Base-by-base conservation (phyloP, 2,888 invertebrate genomes). In the Ypsolopha scabrella region DNA sequence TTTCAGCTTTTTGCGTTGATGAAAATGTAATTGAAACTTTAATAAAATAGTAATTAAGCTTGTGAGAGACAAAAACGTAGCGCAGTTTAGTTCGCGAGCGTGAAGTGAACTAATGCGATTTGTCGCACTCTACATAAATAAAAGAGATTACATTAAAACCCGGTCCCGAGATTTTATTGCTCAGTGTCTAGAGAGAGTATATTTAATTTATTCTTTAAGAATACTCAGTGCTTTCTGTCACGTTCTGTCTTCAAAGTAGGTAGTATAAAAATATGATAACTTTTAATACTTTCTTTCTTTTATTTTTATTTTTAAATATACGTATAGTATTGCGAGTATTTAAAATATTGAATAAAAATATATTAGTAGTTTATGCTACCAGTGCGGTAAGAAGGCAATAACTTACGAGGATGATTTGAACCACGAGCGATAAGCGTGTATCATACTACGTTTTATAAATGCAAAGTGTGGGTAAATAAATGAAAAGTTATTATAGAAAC, bases 41-140 rank as follows among this genome's bases (percentile, higher is more conserved):
- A 48, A 48, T 48, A 48, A 48, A 48, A 48, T 48, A 10, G 13
- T 35, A 46, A 46, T 46, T 46, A 46, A 35, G 34, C 11, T 46
- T 10, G 10, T 35, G 46, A 35, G 46, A 7, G 7, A 46, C 14
- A 36, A 46, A 46, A 24, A 43, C 8, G 13, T 9, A 35, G 34
- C 6, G 34, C 35, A 35, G 10, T n/a, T 35, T 24, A 35, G 10
- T 34, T 35, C 11, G 34, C 46, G 34, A 33, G 46, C 46, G 46
- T 46, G 46, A 46, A 46, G 35, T 46, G 46, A 35, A 24, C 13
- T 48, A 48, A 48, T 37, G 48, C 48, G 48, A 48, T 48, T 48
- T 45, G 24, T 33, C 24, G 11, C 11, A 38, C 48, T 34, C 46
- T 11, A 13, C 34, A 35, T 46, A 46, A 46, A 46, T 46, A 46